Conservation (phyloP, 2,797 vertebrate genomes). For the Zalophus californianus region DNA sequence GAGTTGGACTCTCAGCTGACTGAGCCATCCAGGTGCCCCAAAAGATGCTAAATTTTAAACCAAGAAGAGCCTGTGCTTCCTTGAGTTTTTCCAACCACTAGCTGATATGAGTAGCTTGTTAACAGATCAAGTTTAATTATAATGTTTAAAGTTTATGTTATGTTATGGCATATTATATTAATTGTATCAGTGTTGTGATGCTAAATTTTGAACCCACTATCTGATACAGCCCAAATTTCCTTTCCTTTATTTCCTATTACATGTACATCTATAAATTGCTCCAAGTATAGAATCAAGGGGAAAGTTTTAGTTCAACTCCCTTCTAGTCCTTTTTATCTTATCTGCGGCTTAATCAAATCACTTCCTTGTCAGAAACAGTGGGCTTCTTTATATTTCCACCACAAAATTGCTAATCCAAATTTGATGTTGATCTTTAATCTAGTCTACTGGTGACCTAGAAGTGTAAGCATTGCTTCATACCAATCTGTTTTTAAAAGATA, state of each 20-base stretch:
- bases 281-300: neutral
- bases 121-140: neutral
- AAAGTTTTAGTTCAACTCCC: neutral
- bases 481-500: conserved; percentile 30
- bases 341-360: conserved; percentile 23
- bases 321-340: neutral
- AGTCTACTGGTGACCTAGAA: neutral
- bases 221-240: neutral
- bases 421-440: conserved; percentile 44
- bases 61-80: neutral
- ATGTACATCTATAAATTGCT: neutral
- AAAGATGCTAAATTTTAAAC: neutral
- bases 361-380: conserved; percentile 40
- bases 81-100: neutral
- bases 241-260: conserved; percentile 25
- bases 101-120: neutral
- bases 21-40: neutral
- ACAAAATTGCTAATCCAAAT: conserved; percentile 7
- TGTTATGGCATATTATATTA: neutral
- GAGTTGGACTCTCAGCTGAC: neutral
- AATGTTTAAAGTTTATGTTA: neutral
- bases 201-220: neutral
- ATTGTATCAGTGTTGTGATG: neutral
- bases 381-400: conserved; percentile 37
- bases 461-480: neutral